These are phyloP conservation scores for Bombylius discolor DNA, from an alignment of 2,888 invertebrate species.

Conservation along the genomic window DNA sequence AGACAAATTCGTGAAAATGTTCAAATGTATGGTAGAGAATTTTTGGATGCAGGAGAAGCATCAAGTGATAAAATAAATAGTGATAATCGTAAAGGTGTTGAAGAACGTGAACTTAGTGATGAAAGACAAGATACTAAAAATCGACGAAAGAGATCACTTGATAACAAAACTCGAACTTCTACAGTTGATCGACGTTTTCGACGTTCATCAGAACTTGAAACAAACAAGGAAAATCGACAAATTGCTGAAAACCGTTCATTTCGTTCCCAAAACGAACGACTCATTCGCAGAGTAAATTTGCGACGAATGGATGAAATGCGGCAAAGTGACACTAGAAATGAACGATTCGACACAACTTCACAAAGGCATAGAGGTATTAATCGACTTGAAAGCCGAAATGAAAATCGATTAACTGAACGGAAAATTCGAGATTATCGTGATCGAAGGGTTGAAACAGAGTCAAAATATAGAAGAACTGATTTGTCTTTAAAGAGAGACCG, in stretches of 20 bases:
- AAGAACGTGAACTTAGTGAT: not conserved
- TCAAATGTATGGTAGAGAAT: not conserved
- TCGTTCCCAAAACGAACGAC: not conserved
- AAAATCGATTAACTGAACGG: not conserved
- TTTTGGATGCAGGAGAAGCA: not conserved
- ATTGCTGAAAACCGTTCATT: not conserved
- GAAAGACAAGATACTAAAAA: not conserved
- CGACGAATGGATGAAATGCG: not conserved
- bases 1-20: not conserved
- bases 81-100: not conserved
- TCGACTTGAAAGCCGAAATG: not conserved
- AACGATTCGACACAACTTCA: not conserved
- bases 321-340: not conserved
- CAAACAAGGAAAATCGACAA: not conserved
- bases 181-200: not conserved
- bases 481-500: no score
- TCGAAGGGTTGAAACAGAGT: not conserved
- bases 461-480: no score
- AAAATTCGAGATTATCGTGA: not conserved
- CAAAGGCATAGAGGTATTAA: no score
- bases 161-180: not conserved
- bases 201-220: not conserved
- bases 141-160: not conserved
- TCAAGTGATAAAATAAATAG: not conserved
- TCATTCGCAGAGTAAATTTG: not conserved